A percentile compares a stretch with the other conserved stretches of the same genome.
Evolutionary conservation across 2,113 vertebrate genomes (phyloP).

Genomic region (Ailuropoda melanoleuca): DNA sequence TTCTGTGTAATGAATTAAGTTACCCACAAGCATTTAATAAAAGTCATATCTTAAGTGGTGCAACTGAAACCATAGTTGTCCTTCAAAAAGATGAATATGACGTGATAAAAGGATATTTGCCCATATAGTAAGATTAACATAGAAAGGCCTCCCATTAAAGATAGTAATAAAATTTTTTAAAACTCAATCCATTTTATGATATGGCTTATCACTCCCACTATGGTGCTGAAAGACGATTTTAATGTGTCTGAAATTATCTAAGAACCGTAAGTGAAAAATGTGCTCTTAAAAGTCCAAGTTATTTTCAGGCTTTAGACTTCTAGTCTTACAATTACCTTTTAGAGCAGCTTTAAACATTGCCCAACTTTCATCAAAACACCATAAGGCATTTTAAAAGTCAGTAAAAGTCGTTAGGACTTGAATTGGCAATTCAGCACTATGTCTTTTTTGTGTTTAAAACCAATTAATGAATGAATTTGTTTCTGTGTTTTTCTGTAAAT

Average conservation of each 20-base stretch:
- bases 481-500: neutral
- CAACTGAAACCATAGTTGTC: neutral
- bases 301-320: neutral
- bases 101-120: neutral
- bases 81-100: neutral
- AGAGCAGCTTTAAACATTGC: neutral
- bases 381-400: neutral
- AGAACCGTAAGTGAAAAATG: neutral
- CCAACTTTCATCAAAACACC: neutral
- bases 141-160: neutral
- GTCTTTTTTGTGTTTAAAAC: neutral
- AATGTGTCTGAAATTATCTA: neutral
- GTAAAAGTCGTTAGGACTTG: neutral
- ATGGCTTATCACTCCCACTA: neutral
- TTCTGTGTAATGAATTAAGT: slow-evolving; percentile 46
- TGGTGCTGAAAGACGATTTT: neutral
- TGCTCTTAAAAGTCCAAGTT: neutral
- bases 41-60: neutral
- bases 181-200: slow-evolving; percentile 9
- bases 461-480: neutral
- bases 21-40: slow-evolving; percentile 26
- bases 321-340: neutral
- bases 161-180: neutral
- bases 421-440: neutral
- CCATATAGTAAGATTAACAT: neutral